Conservation (phyloP, 2,888 invertebrate species). For the Elmis aenea region DNA sequence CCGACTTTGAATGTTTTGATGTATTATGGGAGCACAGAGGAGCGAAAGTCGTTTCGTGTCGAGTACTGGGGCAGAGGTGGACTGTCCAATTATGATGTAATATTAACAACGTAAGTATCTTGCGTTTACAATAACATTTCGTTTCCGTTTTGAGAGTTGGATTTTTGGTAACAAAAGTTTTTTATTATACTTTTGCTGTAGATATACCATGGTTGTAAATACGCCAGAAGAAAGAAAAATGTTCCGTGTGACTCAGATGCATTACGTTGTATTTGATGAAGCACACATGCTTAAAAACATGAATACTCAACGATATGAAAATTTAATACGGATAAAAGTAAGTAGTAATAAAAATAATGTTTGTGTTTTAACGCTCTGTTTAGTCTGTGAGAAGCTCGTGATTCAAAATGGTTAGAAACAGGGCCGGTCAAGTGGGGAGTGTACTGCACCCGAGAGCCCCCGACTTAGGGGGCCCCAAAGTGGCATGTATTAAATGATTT, state of each 20-base stretch:
- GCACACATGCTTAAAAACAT: constrained; percentile 98
- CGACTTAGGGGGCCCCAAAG: no score
- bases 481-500: no score
- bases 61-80: constrained; percentile 65
- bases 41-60: constrained; percentile 70
- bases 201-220: constrained; percentile 73
- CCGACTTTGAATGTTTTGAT: constrained; percentile 72
- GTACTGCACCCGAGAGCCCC: no score
- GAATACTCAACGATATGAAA: constrained; percentile 85
- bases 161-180: not conserved
- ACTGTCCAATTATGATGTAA: constrained; percentile 71
- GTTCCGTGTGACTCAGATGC: constrained; percentile 82
- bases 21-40: constrained; percentile 86
- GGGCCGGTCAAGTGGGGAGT: no score
- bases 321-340: constrained; percentile 73
- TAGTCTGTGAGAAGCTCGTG: no score
- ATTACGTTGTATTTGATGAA: constrained; percentile 95
- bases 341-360: constrained; percentile 3
- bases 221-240: constrained; percentile 85
- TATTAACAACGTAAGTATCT: constrained; percentile 81
- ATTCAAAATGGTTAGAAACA: no score
- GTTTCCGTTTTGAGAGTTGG: constrained; percentile 1
- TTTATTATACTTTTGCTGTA: constrained; percentile 28
- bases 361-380: no score
- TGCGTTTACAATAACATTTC: constrained; percentile 5